Evolutionary conservation across 2,888 invertebrate genomes (phyloP), one percentile per base, ranked within the genome.

Genomic region (Stenolophus ochropezus): DNA sequence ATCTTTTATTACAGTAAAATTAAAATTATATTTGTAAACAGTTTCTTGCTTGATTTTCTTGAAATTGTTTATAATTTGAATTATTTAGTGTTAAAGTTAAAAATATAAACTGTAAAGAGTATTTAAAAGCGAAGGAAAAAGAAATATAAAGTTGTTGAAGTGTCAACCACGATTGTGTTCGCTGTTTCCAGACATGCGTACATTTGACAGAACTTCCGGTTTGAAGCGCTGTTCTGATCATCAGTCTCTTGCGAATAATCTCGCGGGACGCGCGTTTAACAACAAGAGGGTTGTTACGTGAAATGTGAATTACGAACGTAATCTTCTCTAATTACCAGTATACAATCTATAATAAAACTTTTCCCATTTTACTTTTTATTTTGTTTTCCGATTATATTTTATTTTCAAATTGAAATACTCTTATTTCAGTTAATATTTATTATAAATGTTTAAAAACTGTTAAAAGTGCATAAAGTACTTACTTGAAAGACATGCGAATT

Each of bases 221-320:
- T 75, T 65, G 75, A 33, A 74, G 75, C 61, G 49, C 81, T 51
- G 75, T 61, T 74, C 73, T 58, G 81, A 75, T 49, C 81, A 81
- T 81, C 81, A 81, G 81, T 81, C 74, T 65, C 65, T 81, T 61
- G 75, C 65, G 75, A 81, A 81, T 81, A 61, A 61, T 81, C 81
- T 81, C 61, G 81, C 81, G 65, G 81, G 75, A 81, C 49, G 81
- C 75, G 65, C 51, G 21, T 25, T 53, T 18, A n/a, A 16, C 27
- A 27, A 25, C n/a, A 79, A 25, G 18, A 78, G 51, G 53, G 51
- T 51, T 51, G 27, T 51, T 16, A 71, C 79, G 79, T 71, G 79
- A 69, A 79, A 78, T 78, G 78, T 69, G 49, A 78, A 65, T 78
- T 78, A 49, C 51, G 21, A 65, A 61, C 23, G 49, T 78, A 78